phyloP scores from a whole-genome alignment of 2,888 invertebrate genomes.

The Plebejus anna region DNA sequence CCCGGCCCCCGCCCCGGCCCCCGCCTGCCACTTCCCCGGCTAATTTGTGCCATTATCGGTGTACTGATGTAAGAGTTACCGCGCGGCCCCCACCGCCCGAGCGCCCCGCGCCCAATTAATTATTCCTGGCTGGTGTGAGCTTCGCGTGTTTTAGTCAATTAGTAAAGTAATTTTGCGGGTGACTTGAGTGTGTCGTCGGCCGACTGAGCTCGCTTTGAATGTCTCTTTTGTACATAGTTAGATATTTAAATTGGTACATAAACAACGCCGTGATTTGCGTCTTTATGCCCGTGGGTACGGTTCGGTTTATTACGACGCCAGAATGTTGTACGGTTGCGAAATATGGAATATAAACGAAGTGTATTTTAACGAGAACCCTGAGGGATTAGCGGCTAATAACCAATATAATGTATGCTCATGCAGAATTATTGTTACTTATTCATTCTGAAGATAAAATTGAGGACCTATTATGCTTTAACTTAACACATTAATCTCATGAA shows the following conservation, averaged over 20 bases:
- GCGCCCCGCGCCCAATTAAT: slow-evolving; percentile 75
- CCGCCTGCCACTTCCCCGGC: slow-evolving; percentile 74
- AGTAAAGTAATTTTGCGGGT: slow-evolving; percentile 80
- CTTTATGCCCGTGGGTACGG: not conserved
- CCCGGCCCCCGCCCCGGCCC: slow-evolving; percentile 43
- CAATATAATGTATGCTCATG: not conserved
- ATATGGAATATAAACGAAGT: not conserved
- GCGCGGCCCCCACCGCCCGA: slow-evolving; percentile 61
- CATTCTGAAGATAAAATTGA: not conserved
- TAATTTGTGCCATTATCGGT: slow-evolving; percentile 81
- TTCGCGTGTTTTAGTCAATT: slow-evolving; percentile 80
- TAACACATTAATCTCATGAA: not conserved
- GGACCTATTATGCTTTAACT: not conserved
- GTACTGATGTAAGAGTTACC: slow-evolving; percentile 80
- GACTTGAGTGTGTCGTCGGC: slow-evolving; percentile 74
- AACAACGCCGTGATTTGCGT: slow-evolving; percentile 22
- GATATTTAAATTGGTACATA: slow-evolving; percentile 30
- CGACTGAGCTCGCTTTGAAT: slow-evolving; percentile 42
- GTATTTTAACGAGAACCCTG: not conserved
- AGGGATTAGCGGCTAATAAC: not conserved
- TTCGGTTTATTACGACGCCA: not conserved
- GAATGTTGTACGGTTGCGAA: not conserved
- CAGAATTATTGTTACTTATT: not conserved
- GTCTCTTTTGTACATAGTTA: slow-evolving; percentile 31
- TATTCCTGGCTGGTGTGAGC: slow-evolving; percentile 78